phyloP scores from a whole-genome alignment of 2,888 invertebrate genomes.

The Acleris holmiana region DNA sequence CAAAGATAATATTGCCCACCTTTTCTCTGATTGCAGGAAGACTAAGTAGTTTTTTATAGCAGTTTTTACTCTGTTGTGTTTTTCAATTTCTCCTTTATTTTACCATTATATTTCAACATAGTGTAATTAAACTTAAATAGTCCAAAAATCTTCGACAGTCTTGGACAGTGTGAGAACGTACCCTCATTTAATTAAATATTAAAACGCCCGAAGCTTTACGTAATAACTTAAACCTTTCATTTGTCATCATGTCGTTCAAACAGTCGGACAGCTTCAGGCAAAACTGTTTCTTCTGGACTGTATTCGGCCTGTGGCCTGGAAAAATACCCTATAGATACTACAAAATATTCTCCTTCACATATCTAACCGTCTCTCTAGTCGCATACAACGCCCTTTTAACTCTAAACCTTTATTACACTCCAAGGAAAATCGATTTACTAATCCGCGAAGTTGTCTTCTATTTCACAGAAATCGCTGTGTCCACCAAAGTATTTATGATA shows the following conservation, averaged over 20 bases:
- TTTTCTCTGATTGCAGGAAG: no score
- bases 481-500: slow-evolving; percentile 61
- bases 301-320: slow-evolving; percentile 66
- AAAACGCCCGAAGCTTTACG: background rate
- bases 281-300: slow-evolving; percentile 55
- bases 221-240: slow-evolving; percentile 1
- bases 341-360: slow-evolving; percentile 58
- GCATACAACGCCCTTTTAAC: slow-evolving; percentile 61
- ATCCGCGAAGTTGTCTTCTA: slow-evolving; percentile 62
- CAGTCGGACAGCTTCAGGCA: slow-evolving; percentile 58
- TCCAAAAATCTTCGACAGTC: no score
- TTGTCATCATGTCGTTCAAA: slow-evolving; percentile 36
- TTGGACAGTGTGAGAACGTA: background rate
- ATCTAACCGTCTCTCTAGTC: slow-evolving; percentile 52
- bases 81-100: no score
- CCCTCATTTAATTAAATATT: slow-evolving; percentile 2
- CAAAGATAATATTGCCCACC: no score
- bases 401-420: slow-evolving; percentile 62
- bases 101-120: no score
- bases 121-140: no score
- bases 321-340: slow-evolving; percentile 51
- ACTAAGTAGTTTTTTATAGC: no score
- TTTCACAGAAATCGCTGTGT: slow-evolving; percentile 47
- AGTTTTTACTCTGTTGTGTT: no score
- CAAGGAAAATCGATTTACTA: slow-evolving; percentile 59